Percentiles rank a stretch among this genome's conserved stretches.
Conservation (phyloP, 2,888 invertebrate genomes). For the Calliphora vomitoria region DNA sequence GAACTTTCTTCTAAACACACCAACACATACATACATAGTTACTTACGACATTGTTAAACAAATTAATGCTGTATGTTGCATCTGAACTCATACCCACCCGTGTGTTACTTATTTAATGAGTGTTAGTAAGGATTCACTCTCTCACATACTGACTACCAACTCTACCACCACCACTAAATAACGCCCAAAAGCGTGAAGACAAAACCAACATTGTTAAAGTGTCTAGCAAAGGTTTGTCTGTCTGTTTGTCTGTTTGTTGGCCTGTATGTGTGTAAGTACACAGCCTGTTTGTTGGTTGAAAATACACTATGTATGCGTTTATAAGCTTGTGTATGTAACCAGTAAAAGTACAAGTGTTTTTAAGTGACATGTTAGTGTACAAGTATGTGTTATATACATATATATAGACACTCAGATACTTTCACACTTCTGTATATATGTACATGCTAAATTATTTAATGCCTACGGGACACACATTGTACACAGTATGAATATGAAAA, state of each 20-base stretch:
- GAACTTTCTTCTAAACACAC: conserved; percentile 8
- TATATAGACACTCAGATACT: not conserved
- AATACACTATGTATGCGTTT: not conserved
- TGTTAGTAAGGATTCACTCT: not conserved
- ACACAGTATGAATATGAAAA: conserved; percentile 60
- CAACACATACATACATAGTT: not conserved
- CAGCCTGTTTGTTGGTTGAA: not conserved
- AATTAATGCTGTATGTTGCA: conserved; percentile 66
- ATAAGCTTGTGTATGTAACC: not conserved
- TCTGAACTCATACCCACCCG: conserved; percentile 43
- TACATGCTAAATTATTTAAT: conserved; percentile 45
- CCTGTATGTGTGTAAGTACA: not conserved
- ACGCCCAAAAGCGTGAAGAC: conserved; percentile 67
- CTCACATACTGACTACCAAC: not conserved
- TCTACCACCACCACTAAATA: conserved; percentile 48
- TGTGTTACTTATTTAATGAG: conserved; percentile 61
- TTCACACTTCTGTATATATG: not conserved
- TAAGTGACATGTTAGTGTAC: conserved; percentile 48
- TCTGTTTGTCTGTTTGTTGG: not conserved
- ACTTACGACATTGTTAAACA: conserved; percentile 65
- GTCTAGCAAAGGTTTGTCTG: conserved; percentile 33
- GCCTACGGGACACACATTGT: conserved; percentile 57
- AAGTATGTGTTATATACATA: conserved; percentile 26
- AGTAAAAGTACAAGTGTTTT: conserved; percentile 56
- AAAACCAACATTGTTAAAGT: conserved; percentile 67